phyloP scores from a whole-genome alignment of 1,140 invertebrate species.

The Tetramorium parvispinum region DNA sequence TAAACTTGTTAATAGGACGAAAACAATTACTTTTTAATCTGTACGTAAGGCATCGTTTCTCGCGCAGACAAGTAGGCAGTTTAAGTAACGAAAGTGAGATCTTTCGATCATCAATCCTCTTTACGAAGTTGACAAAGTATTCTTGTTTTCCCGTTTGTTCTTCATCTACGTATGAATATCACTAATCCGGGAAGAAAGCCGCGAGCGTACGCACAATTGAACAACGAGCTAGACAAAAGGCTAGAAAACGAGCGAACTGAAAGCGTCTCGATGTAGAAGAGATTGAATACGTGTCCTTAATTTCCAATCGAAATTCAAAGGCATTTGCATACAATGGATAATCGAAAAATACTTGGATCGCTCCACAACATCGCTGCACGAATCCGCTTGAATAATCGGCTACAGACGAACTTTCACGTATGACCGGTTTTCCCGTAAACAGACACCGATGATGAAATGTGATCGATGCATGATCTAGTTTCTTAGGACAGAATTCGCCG shows the following conservation, averaged over 20 bases:
- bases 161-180: background rate
- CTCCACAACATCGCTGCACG: background rate
- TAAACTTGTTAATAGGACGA: conserved; percentile 16
- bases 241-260: background rate
- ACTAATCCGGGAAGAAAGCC: background rate
- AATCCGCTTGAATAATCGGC: background rate
- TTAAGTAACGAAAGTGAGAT: conserved; percentile 5
- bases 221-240: conserved; percentile 6
- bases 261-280: background rate
- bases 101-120: background rate
- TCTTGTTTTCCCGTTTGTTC: background rate
- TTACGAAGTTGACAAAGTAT: background rate
- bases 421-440: conserved; percentile 43
- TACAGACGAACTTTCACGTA: conserved; percentile 9
- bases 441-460: conserved; percentile 28
- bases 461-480: conserved; percentile 27
- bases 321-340: conserved; percentile 51
- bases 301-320: background rate
- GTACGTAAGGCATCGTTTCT: background rate
- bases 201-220: background rate
- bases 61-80: background rate
- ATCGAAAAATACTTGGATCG: conserved; percentile 34
- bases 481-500: background rate
- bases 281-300: conserved; percentile 1
- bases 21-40: background rate